A percentile compares a stretch with the other conserved stretches of the same genome.
phyloP scores from a whole-genome alignment of 1,140 invertebrate genomes.

The Pinna nobilis region DNA sequence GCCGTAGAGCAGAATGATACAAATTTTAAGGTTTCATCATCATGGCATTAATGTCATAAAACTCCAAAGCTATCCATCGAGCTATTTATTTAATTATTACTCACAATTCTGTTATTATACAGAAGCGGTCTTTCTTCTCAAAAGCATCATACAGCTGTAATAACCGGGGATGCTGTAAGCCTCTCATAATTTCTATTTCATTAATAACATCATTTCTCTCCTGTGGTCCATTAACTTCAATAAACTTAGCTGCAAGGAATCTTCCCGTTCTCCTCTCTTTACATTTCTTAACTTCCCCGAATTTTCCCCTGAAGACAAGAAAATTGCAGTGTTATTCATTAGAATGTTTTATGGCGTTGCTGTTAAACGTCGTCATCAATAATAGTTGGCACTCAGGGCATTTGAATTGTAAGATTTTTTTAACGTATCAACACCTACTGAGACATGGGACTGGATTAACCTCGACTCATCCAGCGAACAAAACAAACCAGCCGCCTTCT shows the following conservation, averaged over 20 bases:
- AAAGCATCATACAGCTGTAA: slow-evolving; percentile 98
- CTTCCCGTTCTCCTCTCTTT: slow-evolving; percentile 87
- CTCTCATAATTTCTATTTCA: slow-evolving; percentile 97
- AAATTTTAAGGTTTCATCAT: not conserved
- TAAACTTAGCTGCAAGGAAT: slow-evolving; percentile 94
- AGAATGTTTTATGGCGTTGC: not conserved
- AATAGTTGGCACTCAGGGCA: not conserved
- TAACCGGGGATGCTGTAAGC: slow-evolving; percentile 92
- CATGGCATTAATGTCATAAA: too few species aligned
- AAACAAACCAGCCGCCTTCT: not conserved
- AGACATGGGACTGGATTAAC: not conserved
- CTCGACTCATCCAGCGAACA: not conserved
- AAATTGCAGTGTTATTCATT: not conserved
- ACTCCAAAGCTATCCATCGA: too few species aligned
- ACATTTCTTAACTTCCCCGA: slow-evolving; percentile 96
- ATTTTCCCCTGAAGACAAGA: slow-evolving; percentile 90
- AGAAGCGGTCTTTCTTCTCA: slow-evolving; percentile 93
- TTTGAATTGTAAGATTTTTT: not conserved
- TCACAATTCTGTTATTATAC: slow-evolving; percentile 97
- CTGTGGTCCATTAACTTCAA: slow-evolving; percentile 88
- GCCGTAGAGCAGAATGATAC: not conserved
- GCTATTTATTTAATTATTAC: slow-evolving; percentile 74
- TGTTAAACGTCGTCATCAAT: slow-evolving; percentile 1
- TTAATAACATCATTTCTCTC: slow-evolving; percentile 91
- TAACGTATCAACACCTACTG: too few species aligned